phyloP scores from a whole-genome alignment of 2,797 vertebrate species.

The Clarias pachynema region DNA sequence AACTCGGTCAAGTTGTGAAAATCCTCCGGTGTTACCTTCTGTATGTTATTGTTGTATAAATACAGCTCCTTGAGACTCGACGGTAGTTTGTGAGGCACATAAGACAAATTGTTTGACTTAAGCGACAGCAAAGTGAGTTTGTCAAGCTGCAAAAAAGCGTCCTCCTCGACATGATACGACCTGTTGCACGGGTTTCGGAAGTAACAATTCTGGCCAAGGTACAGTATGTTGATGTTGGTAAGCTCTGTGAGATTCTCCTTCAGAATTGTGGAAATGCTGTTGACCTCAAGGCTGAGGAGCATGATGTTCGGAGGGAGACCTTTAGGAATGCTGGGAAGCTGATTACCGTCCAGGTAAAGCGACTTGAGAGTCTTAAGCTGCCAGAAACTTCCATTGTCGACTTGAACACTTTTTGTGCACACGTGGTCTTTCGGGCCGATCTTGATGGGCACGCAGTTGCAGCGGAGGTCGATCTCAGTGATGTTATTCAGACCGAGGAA shows the following conservation, averaged over 20 bases:
- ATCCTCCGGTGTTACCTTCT: conserved; percentile 74
- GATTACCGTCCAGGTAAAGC: conserved; percentile 92
- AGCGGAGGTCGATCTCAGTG: conserved; percentile 89
- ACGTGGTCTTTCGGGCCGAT: conserved; percentile 84
- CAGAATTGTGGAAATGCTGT: conserved; percentile 80
- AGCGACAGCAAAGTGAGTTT: conserved; percentile 85
- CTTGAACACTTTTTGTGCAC: conserved; percentile 71
- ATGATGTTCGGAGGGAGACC: conserved; percentile 80
- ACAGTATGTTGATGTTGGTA: conserved; percentile 79
- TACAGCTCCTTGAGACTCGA: conserved; percentile 83
- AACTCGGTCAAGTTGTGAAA: conserved; percentile 81
- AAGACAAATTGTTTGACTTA: conserved; percentile 90
- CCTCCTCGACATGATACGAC: conserved; percentile 80
- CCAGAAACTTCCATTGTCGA: conserved; percentile 79
- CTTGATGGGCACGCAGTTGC: conserved; percentile 89
- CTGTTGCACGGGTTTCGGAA: conserved; percentile 90
- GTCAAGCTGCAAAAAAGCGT: conserved; percentile 79
- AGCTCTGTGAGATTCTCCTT: conserved; percentile 82
- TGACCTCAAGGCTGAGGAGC: conserved; percentile 91
- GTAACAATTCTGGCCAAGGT: conserved; percentile 94
- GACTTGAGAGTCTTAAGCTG: conserved; percentile 77
- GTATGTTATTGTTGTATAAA: conserved; percentile 90
- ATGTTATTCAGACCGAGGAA: conserved; percentile 82
- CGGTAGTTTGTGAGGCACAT: conserved; percentile 80
- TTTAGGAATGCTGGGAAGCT: conserved; percentile 81